Conservation (phyloP, 64 coral and sea anemone genomes). For the Pocillopora verrucosa region DNA sequence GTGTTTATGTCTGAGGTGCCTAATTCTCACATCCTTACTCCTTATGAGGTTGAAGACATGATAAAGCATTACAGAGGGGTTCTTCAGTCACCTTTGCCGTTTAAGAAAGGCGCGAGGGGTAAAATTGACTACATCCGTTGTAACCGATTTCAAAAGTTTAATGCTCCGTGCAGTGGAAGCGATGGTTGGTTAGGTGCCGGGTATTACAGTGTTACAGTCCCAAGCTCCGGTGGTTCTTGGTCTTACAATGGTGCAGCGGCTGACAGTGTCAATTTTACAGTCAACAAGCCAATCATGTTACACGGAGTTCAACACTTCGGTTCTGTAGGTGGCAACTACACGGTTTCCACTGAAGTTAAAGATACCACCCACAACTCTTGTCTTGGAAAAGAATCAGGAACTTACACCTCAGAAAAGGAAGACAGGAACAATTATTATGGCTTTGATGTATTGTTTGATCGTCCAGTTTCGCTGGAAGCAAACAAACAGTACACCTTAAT, state of each 20-base stretch:
- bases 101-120: too few species aligned
- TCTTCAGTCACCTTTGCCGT: too few species aligned
- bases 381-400: neutral
- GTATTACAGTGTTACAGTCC: too few species aligned
- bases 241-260: neutral
- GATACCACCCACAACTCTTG: neutral
- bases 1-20: too few species aligned
- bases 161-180: too few species aligned
- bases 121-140: too few species aligned
- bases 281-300: neutral
- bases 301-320: neutral
- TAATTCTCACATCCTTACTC: too few species aligned
- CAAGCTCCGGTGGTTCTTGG: neutral
- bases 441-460: constrained; percentile 6
- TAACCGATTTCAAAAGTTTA: too few species aligned
- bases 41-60: too few species aligned
- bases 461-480: neutral
- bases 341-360: neutral
- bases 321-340: neutral
- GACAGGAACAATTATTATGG: neutral
- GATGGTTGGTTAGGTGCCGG: too few species aligned
- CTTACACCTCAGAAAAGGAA: neutral
- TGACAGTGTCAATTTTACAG: neutral
- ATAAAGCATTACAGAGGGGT: too few species aligned
- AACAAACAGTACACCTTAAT: neutral